These are phyloP conservation scores for Halichoerus grypus DNA, from an alignment of 2,113 vertebrate genomes.

Conservation along the genomic window DNA sequence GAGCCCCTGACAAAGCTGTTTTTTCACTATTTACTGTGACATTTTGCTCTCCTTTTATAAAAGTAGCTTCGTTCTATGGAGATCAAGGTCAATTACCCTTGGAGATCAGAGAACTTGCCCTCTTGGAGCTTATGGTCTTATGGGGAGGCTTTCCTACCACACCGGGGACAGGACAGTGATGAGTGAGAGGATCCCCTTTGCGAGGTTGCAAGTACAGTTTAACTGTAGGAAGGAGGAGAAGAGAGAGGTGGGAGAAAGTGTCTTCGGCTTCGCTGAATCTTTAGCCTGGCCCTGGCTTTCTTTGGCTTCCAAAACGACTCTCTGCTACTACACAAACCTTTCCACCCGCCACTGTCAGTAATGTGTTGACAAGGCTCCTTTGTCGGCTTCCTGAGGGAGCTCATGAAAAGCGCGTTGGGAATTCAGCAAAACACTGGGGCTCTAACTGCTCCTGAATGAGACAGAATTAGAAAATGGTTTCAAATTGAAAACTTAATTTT, in stretches of 20 bases:
- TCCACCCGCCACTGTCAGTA: constrained; percentile 59
- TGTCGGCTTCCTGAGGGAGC: constrained; percentile 78
- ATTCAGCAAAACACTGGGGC: constrained; percentile 81
- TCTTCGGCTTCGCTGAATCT: not conserved
- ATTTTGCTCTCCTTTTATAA: not conserved
- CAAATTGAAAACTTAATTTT: constrained; percentile 88
- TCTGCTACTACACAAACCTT: not conserved
- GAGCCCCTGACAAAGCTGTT: not conserved
- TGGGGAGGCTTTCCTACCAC: not conserved
- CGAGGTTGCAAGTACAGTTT: not conserved
- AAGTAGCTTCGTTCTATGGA: not conserved
- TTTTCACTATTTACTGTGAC: not conserved
- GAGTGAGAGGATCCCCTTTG: not conserved
- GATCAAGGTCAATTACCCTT: not conserved
- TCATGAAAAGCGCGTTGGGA: constrained; percentile 80
- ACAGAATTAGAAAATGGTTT: constrained; percentile 86
- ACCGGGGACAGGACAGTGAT: not conserved
- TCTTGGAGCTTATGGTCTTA: not conserved
- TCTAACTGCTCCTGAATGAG: constrained; percentile 85
- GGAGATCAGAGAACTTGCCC: not conserved
- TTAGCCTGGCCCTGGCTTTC: not conserved
- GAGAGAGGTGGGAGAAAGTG: not conserved
- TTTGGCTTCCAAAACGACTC: not conserved
- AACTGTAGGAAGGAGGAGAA: not conserved
- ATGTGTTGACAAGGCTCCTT: constrained; percentile 77